Conservation (phyloP, 2,888 invertebrate species). For the Lepidonotus clava region DNA sequence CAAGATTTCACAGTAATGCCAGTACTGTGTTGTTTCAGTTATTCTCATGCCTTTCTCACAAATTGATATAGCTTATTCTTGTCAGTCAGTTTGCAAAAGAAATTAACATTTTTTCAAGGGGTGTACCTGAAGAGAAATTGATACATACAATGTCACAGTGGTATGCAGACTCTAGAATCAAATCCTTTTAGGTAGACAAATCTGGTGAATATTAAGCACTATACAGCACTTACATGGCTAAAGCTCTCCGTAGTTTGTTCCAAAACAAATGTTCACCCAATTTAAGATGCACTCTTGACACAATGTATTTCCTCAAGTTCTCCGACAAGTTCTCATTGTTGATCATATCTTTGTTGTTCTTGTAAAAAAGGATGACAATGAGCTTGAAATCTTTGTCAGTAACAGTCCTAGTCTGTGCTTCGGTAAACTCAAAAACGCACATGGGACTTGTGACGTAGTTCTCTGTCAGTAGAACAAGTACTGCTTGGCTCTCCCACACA, state of each 20-base stretch:
- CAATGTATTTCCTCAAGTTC: neutral
- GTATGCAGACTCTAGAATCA: no score
- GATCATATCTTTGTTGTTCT: neutral
- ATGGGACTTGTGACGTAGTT: neutral
- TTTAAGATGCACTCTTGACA: neutral
- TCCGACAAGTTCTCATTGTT: neutral
- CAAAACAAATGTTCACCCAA: neutral
- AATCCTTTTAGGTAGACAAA: no score
- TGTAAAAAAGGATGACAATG: neutral
- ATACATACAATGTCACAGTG: no score
- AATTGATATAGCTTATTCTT: no score
- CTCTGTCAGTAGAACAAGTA: neutral
- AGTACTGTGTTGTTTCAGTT: no score
- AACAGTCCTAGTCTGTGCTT: neutral
- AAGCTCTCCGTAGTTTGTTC: neutral
- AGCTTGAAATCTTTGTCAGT: neutral
- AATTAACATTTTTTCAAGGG: no score
- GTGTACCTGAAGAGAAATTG: no score
- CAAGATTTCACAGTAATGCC: no score
- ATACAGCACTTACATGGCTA: no score
- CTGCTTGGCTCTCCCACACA: constrained; percentile 11
- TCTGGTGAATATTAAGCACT: no score
- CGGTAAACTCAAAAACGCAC: constrained; percentile 8
- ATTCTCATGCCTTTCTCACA: no score
- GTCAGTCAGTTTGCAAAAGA: no score